phyloP scores from a whole-genome alignment of 2,113 vertebrate species.

The Laticauda colubrina region DNA sequence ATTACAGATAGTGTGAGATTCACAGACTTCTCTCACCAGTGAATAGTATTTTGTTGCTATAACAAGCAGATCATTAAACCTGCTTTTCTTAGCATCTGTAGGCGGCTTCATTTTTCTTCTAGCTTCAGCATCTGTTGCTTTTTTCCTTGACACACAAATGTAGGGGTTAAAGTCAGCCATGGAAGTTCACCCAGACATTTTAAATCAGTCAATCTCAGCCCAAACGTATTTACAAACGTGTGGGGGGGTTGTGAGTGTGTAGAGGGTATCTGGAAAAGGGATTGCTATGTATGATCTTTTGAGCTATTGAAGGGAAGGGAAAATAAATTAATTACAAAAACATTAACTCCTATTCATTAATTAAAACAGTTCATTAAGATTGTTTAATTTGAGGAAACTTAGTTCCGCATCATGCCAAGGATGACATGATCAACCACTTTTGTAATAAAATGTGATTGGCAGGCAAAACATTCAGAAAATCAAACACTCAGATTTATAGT shows the following conservation, averaged over 20 bases:
- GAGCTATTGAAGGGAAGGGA: background rate
- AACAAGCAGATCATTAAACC: background rate
- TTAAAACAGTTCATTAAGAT: background rate
- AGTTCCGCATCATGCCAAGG: background rate
- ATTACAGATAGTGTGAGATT: background rate
- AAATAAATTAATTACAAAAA: background rate
- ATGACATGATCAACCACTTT: background rate
- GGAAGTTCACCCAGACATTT: background rate
- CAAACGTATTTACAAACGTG: background rate
- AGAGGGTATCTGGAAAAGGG: background rate
- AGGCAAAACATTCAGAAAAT: background rate
- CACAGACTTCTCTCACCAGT: background rate
- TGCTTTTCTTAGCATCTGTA: background rate
- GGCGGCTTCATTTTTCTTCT: background rate
- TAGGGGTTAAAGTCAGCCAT: background rate
- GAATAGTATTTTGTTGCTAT: background rate
- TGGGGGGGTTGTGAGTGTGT: background rate
- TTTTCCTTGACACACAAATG: background rate
- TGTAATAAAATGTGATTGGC: background rate
- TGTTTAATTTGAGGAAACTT: background rate
- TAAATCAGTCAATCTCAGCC: background rate
- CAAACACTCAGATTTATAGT: background rate
- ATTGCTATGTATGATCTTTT: background rate
- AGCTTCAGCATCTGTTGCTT: background rate
- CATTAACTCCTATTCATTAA: background rate